Percentiles rank a stretch among this genome's conserved stretches.
phyloP scores from a whole-genome alignment of 2,888 invertebrate genomes.

The Andrena marginata region DNA sequence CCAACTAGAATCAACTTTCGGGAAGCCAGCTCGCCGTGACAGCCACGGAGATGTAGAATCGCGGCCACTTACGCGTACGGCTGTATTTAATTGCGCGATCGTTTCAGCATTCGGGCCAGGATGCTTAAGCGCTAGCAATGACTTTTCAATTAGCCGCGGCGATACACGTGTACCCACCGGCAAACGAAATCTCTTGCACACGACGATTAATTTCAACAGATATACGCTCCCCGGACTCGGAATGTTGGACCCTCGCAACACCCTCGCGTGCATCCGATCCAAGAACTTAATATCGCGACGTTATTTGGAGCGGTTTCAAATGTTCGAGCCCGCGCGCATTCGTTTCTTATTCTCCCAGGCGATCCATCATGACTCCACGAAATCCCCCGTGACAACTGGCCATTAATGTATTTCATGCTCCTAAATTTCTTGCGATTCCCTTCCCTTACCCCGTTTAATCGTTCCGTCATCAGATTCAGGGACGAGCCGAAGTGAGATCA shows the following conservation, averaged over 20 bases:
- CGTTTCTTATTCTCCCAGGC: constrained; percentile 58
- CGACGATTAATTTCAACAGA: constrained; percentile 44
- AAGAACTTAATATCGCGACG: constrained; percentile 58
- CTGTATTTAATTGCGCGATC: neutral
- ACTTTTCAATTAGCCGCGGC: constrained; percentile 2
- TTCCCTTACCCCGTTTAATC: constrained; percentile 14
- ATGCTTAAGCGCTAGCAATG: neutral
- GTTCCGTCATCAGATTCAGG: constrained; percentile 28
- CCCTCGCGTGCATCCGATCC: constrained; percentile 51
- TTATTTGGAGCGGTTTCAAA: constrained; percentile 66
- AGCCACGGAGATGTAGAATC: constrained; percentile 41
- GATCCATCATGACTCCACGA: constrained; percentile 58
- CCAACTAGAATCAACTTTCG: constrained; percentile 58
- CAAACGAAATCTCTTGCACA: constrained; percentile 4
- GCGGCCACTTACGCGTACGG: constrained; percentile 13
- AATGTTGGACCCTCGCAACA: constrained; percentile 44
- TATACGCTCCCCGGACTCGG: constrained; percentile 39
- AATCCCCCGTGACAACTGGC: constrained; percentile 57
- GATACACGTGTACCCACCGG: neutral
- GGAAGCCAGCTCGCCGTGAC: constrained; percentile 35
- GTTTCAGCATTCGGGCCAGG: neutral
- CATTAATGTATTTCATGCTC: constrained; percentile 58
- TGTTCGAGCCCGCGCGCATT: constrained; percentile 29
- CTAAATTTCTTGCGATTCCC: constrained; percentile 11
- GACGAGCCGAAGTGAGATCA: neutral